Base-by-base conservation (phyloP, 2,113 vertebrate genomes). In the Pseudopipra pipra region DNA sequence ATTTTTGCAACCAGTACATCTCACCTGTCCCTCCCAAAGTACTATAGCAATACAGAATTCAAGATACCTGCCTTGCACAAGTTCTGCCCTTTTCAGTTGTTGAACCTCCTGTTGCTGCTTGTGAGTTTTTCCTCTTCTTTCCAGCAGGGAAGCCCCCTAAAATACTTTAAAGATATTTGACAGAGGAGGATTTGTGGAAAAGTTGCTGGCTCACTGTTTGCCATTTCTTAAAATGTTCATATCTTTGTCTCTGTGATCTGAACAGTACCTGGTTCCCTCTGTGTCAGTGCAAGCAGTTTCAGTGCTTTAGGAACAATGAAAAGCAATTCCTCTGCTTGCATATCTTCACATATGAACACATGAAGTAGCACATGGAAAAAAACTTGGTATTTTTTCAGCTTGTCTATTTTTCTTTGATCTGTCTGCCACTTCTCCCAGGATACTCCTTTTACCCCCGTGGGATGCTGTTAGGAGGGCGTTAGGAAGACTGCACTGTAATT, bases 21-120 rank as follows among this genome's bases (percentile, higher is more conserved):
- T 77, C 56, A 37, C 37, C 77, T 80, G 43, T 90, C 37, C 66
- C 16, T 95, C 41, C 58, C 52, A 25, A 81, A 88, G 41, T 85
- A 31, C 72, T 77, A 25, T 17, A 93, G 90, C 95, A 93, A 83
- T 96, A 88, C 39, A 83, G 54, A 72, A 59, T 89, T 80, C 75
- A 52, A 88, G 49, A 49, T 35, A 33, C 20, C 5, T 51, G 35
- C 33, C 31, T 85, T 63, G 68, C 58, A 76, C 82, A 71, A 49
- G 17, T 73, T 81, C 77, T 94, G 6, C 62, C 84, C 37, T 79
- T 72, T 67, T 56, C 65, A 65, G 31, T 84, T 18, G 1, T 30
- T 49, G 23, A 33, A 55, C 87, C 65, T 82, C 21, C 39, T 71
- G 30, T 74, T 90, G 43, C 74, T 68, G 63, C 51, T 39, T 2